These are phyloP conservation scores for Diadema setosum DNA, from an alignment of 35 echinoderm and acorn worm species.

Conservation along the genomic window DNA sequence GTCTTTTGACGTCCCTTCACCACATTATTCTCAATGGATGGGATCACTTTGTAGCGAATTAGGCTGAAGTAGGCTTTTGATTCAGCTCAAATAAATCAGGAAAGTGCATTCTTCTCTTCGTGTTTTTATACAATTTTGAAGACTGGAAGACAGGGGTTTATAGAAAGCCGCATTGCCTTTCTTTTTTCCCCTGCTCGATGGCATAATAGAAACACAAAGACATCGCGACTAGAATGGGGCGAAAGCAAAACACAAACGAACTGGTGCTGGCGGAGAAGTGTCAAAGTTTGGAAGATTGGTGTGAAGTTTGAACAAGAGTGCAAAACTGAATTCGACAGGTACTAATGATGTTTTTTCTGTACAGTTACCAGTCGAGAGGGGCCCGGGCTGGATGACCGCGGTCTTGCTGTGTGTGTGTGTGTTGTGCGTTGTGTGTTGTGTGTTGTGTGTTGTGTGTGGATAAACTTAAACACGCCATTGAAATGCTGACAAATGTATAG, in stretches of 20 bases:
- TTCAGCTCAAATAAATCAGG: not conserved
- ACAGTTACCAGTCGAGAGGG: not conserved
- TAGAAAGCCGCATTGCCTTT: not conserved
- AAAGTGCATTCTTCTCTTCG: not conserved
- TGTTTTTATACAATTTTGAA: too few relatives aligned
- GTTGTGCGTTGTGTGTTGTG: not conserved
- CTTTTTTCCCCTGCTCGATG: not conserved
- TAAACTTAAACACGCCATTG: constrained; percentile 16
- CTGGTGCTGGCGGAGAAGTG: not conserved
- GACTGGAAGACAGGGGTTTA: not conserved
- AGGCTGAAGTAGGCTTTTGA: not conserved
- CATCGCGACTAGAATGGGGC: not conserved
- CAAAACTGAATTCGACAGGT: not conserved
- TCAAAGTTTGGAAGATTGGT: constrained; percentile 7
- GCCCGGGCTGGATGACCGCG: too few relatives aligned
- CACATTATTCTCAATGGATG: not conserved
- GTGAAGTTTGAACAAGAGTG: not conserved
- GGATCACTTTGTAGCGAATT: not conserved
- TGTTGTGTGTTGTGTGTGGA: constrained; percentile 9
- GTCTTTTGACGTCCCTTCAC: not conserved
- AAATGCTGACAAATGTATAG: not conserved
- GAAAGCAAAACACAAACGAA: not conserved
- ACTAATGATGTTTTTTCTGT: constrained; percentile 19
- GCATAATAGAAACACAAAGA: not conserved
- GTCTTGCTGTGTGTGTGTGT: too few relatives aligned